Conservation (phyloP, 2,113 vertebrate genomes). For the Montifringilla adamsi region DNA sequence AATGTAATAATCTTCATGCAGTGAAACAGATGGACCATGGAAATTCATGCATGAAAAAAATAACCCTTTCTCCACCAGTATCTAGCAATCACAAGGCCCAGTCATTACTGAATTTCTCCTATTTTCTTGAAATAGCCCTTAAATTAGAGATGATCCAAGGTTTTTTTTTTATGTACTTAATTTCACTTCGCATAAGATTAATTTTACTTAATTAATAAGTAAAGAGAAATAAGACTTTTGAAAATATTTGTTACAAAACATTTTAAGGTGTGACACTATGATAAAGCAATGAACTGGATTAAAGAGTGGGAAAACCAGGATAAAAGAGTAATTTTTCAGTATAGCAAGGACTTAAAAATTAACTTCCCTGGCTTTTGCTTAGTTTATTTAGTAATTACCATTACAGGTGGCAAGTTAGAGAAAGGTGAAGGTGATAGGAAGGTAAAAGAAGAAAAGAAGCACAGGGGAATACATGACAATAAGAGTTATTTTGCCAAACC, state of each 20-base stretch:
- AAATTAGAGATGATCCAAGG: not conserved
- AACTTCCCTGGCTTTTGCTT: not conserved
- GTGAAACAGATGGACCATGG: not conserved
- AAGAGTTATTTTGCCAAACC: not conserved
- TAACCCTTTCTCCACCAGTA: not conserved
- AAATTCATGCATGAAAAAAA: not conserved
- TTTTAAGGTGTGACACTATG: not conserved
- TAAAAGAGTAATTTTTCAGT: not conserved
- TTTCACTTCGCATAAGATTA: not conserved
- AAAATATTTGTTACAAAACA: not conserved
- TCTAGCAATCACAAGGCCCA: not conserved
- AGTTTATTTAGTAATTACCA: not conserved
- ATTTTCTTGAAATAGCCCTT: not conserved
- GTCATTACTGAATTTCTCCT: not conserved
- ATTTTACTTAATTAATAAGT: not conserved
- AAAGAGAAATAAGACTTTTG: not conserved
- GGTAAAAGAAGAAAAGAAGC: not conserved
- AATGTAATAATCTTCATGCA: not conserved
- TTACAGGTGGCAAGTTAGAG: not conserved
- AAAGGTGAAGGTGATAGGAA: not conserved
- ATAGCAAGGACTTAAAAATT: not conserved
- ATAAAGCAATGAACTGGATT: not conserved
- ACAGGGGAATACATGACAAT: not conserved
- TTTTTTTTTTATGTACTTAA: not conserved
- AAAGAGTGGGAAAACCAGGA: not conserved